Conservation (phyloP, 2,797 vertebrate genomes). For the Hephaestus fuliginosus region DNA sequence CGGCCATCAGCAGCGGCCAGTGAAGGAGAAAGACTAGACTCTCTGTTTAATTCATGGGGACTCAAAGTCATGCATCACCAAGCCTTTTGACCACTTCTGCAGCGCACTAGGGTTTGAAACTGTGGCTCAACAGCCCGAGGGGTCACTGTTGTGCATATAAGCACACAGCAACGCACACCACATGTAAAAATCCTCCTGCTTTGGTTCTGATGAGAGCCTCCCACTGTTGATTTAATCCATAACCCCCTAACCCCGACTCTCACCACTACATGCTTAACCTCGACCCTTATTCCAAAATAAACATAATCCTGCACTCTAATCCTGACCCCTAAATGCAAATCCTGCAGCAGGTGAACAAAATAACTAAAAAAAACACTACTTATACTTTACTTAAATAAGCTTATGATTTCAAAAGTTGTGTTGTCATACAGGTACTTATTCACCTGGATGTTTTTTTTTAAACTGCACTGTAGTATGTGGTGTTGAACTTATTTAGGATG, state of each 20-base stretch:
- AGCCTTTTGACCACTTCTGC: conserved; percentile 20
- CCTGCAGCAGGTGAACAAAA: neutral
- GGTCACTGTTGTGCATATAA: conserved; percentile 15
- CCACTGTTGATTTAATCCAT: conserved; percentile 24
- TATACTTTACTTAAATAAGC: neutral
- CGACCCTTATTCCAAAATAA: conserved; percentile 29
- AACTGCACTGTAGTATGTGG: neutral
- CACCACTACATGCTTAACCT: conserved; percentile 27
- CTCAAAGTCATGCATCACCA: conserved; percentile 24
- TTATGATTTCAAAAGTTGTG: neutral
- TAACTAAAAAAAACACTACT: neutral
- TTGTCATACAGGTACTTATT: neutral
- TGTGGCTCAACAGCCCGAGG: conserved; percentile 3
- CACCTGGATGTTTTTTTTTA: neutral
- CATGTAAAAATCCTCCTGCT: neutral
- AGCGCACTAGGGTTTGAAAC: neutral
- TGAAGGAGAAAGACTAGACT: conserved; percentile 41
- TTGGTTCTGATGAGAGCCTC: conserved; percentile 6
- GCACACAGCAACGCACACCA: conserved; percentile 1
- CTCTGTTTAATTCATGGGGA: conserved; percentile 48
- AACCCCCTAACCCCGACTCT: conserved; percentile 10
- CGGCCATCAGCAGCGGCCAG: conserved; percentile 26
- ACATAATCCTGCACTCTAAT: conserved; percentile 41
- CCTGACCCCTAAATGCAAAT: conserved; percentile 20
- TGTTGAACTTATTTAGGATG: neutral